Conservation (phyloP, 92 coral and sea anemone species). For the Phenganax stokvisi region DNA sequence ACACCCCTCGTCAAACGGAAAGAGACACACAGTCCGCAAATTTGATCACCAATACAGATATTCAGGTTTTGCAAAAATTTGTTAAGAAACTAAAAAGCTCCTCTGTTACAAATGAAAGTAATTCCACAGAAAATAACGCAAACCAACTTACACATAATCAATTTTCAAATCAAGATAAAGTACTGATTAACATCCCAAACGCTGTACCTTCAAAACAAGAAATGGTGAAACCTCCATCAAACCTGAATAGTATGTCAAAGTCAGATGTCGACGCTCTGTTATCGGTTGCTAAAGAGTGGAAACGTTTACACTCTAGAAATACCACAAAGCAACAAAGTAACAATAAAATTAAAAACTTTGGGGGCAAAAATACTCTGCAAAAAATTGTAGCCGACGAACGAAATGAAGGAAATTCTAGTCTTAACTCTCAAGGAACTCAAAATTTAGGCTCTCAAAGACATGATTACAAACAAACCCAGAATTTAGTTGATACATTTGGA, state of each 20-base stretch:
- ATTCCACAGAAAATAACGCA: not conserved
- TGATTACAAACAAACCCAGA: not conserved
- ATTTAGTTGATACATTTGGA: not conserved
- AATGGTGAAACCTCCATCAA: not conserved
- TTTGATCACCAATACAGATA: constrained; percentile 35
- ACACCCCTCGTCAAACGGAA: not conserved
- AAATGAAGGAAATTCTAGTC: not conserved
- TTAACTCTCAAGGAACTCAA: not conserved
- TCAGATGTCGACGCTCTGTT: constrained; percentile 16
- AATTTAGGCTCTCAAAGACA: not conserved
- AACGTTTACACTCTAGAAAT: constrained; percentile 18
- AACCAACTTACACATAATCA: not conserved
- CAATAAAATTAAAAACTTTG: not conserved
- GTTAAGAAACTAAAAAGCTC: constrained; percentile 30
- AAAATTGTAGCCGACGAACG: not conserved
- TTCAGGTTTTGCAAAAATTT: constrained; percentile 28
- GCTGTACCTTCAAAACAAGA: not conserved
- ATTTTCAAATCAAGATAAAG: not conserved
- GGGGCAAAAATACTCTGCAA: not conserved
- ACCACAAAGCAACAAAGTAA: not conserved
- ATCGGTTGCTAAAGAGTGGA: constrained; percentile 26
- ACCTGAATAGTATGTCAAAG: constrained; percentile 14
- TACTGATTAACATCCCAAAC: not conserved
- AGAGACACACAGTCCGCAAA: not conserved
- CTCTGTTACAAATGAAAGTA: not conserved